Percentiles rank a stretch among this genome's conserved stretches.
phyloP scores from a whole-genome alignment of 2,888 invertebrate species.

The Caradrina kadenii region DNA sequence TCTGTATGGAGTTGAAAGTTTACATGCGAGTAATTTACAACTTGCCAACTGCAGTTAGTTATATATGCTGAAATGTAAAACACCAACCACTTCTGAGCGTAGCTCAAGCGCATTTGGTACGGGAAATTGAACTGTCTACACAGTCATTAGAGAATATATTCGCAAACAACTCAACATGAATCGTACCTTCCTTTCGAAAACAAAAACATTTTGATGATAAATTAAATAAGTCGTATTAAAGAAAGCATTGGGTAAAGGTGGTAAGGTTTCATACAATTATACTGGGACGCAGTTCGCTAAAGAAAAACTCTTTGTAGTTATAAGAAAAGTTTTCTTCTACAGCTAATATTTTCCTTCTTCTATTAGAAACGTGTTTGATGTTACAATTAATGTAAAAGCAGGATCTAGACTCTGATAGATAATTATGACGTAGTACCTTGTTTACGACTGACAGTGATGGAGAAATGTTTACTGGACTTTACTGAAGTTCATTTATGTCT shows the following conservation, averaged over 20 bases:
- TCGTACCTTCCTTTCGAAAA: background rate
- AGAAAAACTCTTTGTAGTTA: background rate
- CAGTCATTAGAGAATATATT: background rate
- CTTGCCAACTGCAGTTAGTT: background rate
- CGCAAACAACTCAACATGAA: background rate
- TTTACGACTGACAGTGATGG: conserved; percentile 31
- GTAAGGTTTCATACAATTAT: background rate
- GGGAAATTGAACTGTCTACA: background rate
- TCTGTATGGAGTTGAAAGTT: conserved; percentile 10
- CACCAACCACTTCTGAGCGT: background rate
- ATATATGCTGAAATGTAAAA: conserved; percentile 1
- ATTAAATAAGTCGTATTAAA: background rate
- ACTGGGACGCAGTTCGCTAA: background rate
- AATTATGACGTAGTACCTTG: conserved; percentile 37
- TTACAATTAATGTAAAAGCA: conserved; percentile 35
- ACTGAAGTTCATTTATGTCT: conserved; percentile 20
- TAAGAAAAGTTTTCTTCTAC: background rate
- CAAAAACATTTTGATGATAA: background rate
- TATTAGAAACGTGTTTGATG: conserved; percentile 29
- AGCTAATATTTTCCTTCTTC: background rate
- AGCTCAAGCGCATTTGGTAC: background rate
- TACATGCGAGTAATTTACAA: background rate
- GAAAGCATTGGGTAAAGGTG: no score
- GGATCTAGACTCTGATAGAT: conserved; percentile 3
- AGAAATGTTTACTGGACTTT: conserved; percentile 19